Conservation (phyloP, 2,888 invertebrate species). For the Oligia latruncula region DNA sequence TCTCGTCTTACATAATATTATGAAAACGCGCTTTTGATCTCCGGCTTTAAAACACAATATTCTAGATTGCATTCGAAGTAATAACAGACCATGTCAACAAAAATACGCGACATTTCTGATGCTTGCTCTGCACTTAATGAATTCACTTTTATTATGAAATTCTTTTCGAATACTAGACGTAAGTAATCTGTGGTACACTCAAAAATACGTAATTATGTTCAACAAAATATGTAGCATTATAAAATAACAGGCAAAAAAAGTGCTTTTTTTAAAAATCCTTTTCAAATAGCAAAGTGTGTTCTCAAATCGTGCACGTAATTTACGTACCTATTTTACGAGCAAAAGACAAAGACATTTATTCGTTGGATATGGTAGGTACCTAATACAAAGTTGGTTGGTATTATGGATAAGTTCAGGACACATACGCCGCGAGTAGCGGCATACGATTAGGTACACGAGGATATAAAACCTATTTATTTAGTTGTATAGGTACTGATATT, state of each 20-base stretch:
- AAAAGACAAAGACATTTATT: too few relatives aligned
- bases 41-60: constrained; percentile 34
- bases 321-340: constrained; percentile 13
- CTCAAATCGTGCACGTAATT: constrained; percentile 5
- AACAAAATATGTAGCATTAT: background rate
- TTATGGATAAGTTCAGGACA: too few relatives aligned
- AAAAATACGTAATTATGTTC: background rate
- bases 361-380: too few relatives aligned
- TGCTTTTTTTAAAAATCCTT: background rate
- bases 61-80: constrained; percentile 49
- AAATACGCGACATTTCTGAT: constrained; percentile 33
- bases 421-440: too few relatives aligned
- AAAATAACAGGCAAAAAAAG: background rate
- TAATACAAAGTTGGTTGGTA: too few relatives aligned
- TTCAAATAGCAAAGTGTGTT: constrained; percentile 3
- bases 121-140: constrained; percentile 7
- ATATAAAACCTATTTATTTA: too few relatives aligned
- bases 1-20: background rate
- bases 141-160: constrained; percentile 22
- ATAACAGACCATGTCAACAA: constrained; percentile 29
- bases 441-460: too few relatives aligned
- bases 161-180: constrained; percentile 14
- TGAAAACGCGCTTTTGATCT: constrained; percentile 12
- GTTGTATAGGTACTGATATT: too few relatives aligned
- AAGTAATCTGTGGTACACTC: background rate